Evolutionary conservation across 2,113 vertebrate genomes (phyloP).

Genomic region (Megaceryle torquata): DNA sequence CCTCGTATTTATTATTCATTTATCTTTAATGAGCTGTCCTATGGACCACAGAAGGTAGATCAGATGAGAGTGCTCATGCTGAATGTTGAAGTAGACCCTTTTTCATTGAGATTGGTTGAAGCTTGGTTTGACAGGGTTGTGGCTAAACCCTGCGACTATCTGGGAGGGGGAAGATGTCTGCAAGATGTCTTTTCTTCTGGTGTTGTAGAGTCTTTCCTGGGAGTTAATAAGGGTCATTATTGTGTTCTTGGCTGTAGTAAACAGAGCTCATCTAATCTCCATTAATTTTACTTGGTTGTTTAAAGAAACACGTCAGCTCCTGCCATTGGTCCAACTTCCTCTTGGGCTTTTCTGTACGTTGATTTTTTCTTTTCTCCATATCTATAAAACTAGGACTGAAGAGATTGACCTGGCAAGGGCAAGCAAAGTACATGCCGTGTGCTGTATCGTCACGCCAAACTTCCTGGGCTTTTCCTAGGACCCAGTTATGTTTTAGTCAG

Average conservation of each 20-base stretch:
- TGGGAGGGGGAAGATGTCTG: neutral
- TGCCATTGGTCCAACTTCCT: neutral
- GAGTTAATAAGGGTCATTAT: neutral
- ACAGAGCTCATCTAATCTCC: neutral
- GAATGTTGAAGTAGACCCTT: neutral
- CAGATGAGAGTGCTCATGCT: neutral
- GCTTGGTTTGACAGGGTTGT: neutral
- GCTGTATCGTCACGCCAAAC: neutral
- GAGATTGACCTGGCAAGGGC: neutral
- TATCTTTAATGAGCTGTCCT: neutral
- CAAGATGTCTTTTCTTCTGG: neutral
- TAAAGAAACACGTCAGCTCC: neutral
- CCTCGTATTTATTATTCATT: neutral
- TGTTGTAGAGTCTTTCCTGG: neutral
- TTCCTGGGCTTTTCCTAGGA: neutral
- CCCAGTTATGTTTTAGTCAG: neutral
- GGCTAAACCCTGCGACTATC: neutral
- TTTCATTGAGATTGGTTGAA: neutral
- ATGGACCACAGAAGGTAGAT: neutral
- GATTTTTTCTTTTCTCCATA: neutral
- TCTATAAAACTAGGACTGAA: neutral
- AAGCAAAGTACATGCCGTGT: neutral
- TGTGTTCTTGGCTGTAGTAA: neutral
- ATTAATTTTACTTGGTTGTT: neutral
- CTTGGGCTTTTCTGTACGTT: neutral